Conservation (phyloP, 2,888 invertebrate species). For the Lissonota sp. region DNA sequence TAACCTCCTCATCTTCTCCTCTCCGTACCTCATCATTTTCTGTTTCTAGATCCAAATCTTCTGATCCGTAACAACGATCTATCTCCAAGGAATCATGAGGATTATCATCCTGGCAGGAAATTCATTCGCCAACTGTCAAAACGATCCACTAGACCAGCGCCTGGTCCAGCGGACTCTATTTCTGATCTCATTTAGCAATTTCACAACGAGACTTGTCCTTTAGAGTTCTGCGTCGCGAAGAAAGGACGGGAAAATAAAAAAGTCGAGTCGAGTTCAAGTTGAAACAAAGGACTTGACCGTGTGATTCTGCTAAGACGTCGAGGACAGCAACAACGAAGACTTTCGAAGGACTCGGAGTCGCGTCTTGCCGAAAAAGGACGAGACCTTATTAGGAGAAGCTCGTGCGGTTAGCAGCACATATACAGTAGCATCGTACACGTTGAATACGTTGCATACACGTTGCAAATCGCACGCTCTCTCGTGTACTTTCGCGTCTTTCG, state of each 20-base stretch:
- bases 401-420: slow-evolving; percentile 66
- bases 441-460: slow-evolving; percentile 17
- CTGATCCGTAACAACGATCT: too few relatives aligned
- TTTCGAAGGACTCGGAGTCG: slow-evolving; percentile 70
- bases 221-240: too few relatives aligned
- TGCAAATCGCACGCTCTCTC: slow-evolving; percentile 30
- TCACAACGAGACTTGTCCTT: too few relatives aligned
- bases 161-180: too few relatives aligned
- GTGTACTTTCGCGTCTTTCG: slow-evolving; percentile 57
- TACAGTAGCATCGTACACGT: neutral
- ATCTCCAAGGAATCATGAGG: too few relatives aligned
- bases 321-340: slow-evolving; percentile 44
- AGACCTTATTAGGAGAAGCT: slow-evolving; percentile 79
- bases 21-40: neutral
- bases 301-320: slow-evolving; percentile 66
- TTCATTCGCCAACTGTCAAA: too few relatives aligned
- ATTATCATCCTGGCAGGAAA: too few relatives aligned
- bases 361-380: slow-evolving; percentile 71
- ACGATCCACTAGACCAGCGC: too few relatives aligned
- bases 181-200: too few relatives aligned
- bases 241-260: slow-evolving; percentile 46
- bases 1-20: too few relatives aligned
- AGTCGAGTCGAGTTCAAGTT: slow-evolving; percentile 37
- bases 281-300: slow-evolving; percentile 53
- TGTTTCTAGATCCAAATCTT: too few relatives aligned